A percentile compares a stretch with the other conserved stretches of the same genome.
These are phyloP conservation scores for Exocentrus adspersus DNA, from an alignment of 2,888 invertebrate species.

Conservation along the genomic window DNA sequence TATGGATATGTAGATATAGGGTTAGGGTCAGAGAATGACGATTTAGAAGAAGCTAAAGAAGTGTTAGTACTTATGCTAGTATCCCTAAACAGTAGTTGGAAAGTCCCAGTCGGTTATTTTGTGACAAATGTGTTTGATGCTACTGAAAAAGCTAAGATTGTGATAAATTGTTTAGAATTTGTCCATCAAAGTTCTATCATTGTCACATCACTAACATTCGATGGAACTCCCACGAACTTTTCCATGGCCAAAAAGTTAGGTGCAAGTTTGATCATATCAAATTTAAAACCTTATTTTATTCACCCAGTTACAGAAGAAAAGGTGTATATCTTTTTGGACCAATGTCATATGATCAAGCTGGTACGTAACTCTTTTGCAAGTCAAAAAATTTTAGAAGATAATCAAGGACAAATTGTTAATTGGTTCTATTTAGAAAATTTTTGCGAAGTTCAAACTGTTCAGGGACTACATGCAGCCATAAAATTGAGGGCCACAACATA, in stretches of 20 bases:
- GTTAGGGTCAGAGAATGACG: conserved; percentile 40
- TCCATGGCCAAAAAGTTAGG: conserved; percentile 19
- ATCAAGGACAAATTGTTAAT: conserved; percentile 31
- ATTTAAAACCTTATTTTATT: conserved; percentile 34
- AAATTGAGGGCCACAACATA: conserved; percentile 16
- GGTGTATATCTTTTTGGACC: conserved; percentile 42
- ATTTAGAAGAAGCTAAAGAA: conserved; percentile 39
- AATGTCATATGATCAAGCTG: conserved; percentile 49
- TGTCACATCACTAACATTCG: conserved; percentile 19
- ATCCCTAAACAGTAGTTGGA: conserved; percentile 39
- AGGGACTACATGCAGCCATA: conserved; percentile 17
- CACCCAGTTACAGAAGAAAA: conserved; percentile 35
- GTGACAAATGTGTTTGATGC: conserved; percentile 31
- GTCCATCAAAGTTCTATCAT: not conserved
- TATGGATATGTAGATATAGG: conserved; percentile 46
- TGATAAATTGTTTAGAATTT: conserved; percentile 15
- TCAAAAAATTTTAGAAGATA: conserved; percentile 29
- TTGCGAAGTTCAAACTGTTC: not conserved
- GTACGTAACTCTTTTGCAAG: conserved; percentile 42
- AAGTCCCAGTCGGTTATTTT: conserved; percentile 44
- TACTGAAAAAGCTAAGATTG: conserved; percentile 6
- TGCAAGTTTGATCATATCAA: conserved; percentile 4
- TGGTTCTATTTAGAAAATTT: conserved; percentile 33
- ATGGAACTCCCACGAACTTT: conserved; percentile 26
- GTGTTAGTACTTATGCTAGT: conserved; percentile 42